Percentiles rank a stretch among this genome's conserved stretches.
phyloP scores from a whole-genome alignment of 2,113 vertebrate genomes.

The Chaenocephalus aceratus region DNA sequence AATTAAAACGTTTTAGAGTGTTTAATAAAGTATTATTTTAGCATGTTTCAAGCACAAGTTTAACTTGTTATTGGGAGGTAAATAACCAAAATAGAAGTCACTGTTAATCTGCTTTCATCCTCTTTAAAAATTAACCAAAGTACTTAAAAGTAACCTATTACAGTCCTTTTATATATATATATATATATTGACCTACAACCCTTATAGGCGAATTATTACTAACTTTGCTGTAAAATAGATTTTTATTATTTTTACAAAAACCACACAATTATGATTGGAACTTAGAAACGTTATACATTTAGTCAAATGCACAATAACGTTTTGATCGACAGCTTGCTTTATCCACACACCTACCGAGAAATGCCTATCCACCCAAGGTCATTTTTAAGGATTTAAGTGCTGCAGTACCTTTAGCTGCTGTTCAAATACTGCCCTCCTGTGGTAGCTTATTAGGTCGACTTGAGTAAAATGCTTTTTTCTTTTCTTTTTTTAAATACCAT shows the following conservation, averaged over 20 bases:
- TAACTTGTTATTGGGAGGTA: not conserved
- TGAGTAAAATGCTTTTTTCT: not conserved
- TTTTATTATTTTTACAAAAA: not conserved
- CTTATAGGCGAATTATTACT: not conserved
- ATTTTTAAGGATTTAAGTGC: slow-evolving; percentile 19
- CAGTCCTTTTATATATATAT: not conserved
- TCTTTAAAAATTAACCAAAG: not conserved
- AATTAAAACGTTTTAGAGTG: no score
- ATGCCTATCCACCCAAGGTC: not conserved
- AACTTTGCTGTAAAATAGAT: not conserved
- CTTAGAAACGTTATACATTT: not conserved
- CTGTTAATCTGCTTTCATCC: not conserved
- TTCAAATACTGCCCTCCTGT: slow-evolving; percentile 69
- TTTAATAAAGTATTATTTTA: not conserved
- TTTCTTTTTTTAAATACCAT: no score
- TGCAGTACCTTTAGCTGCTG: not conserved
- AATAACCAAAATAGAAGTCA: not conserved
- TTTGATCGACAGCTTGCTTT: not conserved
- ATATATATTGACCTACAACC: not conserved
- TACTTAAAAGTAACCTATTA: not conserved
- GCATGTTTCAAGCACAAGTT: not conserved
- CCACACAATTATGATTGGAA: not conserved
- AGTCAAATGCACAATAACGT: not conserved
- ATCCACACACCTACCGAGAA: not conserved
- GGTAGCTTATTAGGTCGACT: not conserved